These are phyloP conservation scores for Knipowitschia caucasica DNA, from an alignment of 2,797 vertebrate species.

Conservation along the genomic window DNA sequence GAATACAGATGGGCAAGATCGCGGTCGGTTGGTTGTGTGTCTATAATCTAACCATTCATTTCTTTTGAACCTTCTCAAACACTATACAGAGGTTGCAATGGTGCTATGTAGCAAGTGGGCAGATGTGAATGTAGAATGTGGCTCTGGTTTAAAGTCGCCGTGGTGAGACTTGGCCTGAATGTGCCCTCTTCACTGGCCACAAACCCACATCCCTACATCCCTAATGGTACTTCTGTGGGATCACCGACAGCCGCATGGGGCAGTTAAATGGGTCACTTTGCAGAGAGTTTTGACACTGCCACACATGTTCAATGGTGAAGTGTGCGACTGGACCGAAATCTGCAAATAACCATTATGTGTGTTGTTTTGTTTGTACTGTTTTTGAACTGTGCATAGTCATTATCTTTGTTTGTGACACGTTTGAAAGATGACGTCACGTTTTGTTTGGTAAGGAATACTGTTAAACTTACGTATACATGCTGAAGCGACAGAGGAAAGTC, in stretches of 20 bases:
- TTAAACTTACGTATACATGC: slow-evolving; percentile 65
- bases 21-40: no score
- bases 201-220: slow-evolving; percentile 7
- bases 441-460: slow-evolving; percentile 61
- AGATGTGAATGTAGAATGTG: slow-evolving; percentile 37
- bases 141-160: slow-evolving; percentile 25
- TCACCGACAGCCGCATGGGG: slow-evolving; percentile 21
- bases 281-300: slow-evolving; percentile 43
- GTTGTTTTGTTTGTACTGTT: slow-evolving; percentile 55
- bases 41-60: slow-evolving; percentile 30
- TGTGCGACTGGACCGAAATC: slow-evolving; percentile 23
- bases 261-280: slow-evolving; percentile 37
- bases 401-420: slow-evolving; percentile 60
- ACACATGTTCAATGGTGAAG: slow-evolving; percentile 13
- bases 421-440: slow-evolving; percentile 72
- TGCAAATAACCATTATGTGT: slow-evolving; percentile 32
- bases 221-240: slow-evolving; percentile 23
- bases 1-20: neutral
- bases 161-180: slow-evolving; percentile 20
- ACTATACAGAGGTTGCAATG: slow-evolving; percentile 51
- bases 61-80: slow-evolving; percentile 42
- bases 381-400: slow-evolving; percentile 72
- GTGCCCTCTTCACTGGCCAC: neutral
- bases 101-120: slow-evolving; percentile 45
- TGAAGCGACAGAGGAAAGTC: slow-evolving; percentile 60